Conservation (phyloP, 1,140 invertebrate species). For the Drosophila tropicalis region DNA sequence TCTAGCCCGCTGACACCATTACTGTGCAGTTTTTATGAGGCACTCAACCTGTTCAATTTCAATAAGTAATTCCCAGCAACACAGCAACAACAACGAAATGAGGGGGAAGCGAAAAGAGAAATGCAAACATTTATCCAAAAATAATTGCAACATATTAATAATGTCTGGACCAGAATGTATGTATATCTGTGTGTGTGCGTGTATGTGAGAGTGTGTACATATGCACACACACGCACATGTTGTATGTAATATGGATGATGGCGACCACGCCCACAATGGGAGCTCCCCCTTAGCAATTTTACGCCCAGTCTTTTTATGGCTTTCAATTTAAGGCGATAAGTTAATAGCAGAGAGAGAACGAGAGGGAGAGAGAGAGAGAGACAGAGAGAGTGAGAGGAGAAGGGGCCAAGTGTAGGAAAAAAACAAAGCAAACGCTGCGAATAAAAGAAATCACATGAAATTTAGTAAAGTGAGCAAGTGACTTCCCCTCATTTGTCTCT, state of each 20-base stretch:
- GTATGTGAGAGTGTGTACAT: too few relatives aligned
- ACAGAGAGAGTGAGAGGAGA: background rate
- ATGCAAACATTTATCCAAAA: constrained; percentile 13
- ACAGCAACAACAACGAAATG: background rate
- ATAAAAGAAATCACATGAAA: constrained; percentile 23
- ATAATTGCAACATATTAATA: constrained; percentile 18
- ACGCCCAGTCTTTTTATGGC: constrained; percentile 14
- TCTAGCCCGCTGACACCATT: background rate
- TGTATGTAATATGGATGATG: constrained; percentile 2
- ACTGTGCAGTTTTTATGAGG: constrained; percentile 5
- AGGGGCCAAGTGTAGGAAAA: background rate
- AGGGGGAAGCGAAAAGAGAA: background rate
- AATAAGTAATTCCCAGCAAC: constrained; percentile 12
- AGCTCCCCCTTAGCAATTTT: background rate
- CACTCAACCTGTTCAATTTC: constrained; percentile 12
- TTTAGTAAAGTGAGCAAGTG: constrained; percentile 15
- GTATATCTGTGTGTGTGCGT: background rate
- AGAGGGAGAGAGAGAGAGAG: background rate
- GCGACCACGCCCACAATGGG: constrained; percentile 1
- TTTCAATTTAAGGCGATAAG: constrained; percentile 21
- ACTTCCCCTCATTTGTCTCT: background rate
- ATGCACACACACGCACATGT: background rate
- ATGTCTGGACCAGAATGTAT: constrained; percentile 4
- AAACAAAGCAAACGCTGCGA: constrained; percentile 10
- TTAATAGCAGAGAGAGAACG: constrained; percentile 1